phyloP scores from a whole-genome alignment of 1,140 invertebrate species.

The Cydia amplana region DNA sequence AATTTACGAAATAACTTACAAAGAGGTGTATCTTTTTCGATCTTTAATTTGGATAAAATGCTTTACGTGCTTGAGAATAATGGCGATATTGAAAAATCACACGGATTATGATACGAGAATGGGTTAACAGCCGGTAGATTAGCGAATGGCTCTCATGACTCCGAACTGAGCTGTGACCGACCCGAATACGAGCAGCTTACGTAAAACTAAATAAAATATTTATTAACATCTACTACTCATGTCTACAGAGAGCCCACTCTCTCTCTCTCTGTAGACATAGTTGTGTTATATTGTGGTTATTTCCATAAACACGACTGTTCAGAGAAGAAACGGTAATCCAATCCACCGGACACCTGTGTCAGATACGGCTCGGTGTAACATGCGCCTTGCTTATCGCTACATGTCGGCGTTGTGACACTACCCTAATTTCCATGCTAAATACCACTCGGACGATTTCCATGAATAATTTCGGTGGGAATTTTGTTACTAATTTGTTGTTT shows the following conservation, averaged over 20 bases:
- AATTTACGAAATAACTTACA: neutral
- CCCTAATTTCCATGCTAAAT: constrained; percentile 26
- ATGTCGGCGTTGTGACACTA: constrained; percentile 1
- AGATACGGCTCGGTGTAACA: neutral
- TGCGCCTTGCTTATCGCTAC: neutral
- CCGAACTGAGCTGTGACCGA: neutral
- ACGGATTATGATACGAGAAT: neutral
- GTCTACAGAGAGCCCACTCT: too few species aligned
- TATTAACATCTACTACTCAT: too few species aligned
- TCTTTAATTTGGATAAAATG: neutral
- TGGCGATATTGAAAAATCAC: neutral
- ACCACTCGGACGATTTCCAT: neutral
- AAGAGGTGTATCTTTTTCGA: neutral
- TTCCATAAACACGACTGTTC: too few species aligned
- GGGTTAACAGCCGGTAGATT: neutral
- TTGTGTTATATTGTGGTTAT: too few species aligned
- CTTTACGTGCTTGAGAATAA: neutral
- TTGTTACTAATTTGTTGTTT: constrained; percentile 1
- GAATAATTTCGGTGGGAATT: constrained; percentile 4
- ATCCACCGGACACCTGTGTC: neutral
- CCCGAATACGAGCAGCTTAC: neutral
- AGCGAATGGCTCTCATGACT: neutral
- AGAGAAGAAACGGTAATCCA: too few species aligned
- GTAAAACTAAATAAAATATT: too few species aligned
- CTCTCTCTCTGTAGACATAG: too few species aligned